Evolutionary conservation across 2,797 vertebrate genomes (phyloP).

Genomic region (Notolepis coatsorum): DNA sequence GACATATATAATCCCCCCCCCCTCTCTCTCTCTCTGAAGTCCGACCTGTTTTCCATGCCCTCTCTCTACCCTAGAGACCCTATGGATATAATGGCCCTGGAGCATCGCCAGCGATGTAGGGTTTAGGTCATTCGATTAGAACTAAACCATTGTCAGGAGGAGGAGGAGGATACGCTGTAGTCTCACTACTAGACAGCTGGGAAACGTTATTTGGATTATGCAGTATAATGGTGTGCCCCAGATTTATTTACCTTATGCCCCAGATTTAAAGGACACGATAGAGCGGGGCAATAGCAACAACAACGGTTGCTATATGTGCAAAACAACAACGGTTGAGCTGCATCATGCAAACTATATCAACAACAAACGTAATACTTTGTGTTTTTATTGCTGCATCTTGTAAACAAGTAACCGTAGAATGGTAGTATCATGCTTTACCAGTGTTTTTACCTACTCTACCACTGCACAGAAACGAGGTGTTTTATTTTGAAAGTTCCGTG

Average conservation of each 20-base stretch:
- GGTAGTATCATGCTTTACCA: no score
- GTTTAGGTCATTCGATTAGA: conserved; percentile 65
- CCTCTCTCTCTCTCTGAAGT: conserved; percentile 56
- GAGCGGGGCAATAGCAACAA: neutral
- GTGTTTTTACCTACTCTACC: no score
- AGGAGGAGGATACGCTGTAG: conserved; percentile 21
- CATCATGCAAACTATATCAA: no score
- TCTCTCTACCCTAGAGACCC: conserved; percentile 42
- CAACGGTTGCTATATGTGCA: no score
- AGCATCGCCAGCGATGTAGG: conserved; percentile 40
- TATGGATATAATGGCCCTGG: conserved; percentile 48
- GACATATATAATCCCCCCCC: conserved; percentile 60
- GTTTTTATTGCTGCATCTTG: no score
- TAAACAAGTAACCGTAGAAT: no score
- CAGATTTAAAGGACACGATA: conserved; percentile 29
- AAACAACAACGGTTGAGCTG: neutral
- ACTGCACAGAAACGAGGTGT: no score
- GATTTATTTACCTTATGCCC: conserved; percentile 6
- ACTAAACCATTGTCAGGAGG: conserved; percentile 26
- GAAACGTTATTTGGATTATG: conserved; percentile 42
- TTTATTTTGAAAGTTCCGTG: no score
- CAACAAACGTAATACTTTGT: no score
- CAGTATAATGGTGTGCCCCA: conserved; percentile 34
- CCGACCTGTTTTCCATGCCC: conserved; percentile 60
- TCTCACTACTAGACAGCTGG: conserved; percentile 24